Evolutionary conservation across 1,140 invertebrate species (phyloP), one percentile per base, ranked within the genome.

Genomic region (Hormaphis cornu): DNA sequence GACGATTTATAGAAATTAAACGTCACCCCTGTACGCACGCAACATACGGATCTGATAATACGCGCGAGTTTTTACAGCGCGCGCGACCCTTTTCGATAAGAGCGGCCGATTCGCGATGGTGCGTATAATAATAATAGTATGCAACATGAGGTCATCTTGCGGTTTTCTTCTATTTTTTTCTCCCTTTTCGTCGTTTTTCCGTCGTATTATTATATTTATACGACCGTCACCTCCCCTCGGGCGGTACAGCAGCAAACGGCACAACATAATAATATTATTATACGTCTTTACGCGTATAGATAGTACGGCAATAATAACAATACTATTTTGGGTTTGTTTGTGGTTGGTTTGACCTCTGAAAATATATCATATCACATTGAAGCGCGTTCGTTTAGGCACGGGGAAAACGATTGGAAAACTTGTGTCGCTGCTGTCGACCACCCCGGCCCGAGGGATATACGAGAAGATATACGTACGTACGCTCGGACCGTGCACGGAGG

Each of bases 1-100:
- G 61, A 35, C 44, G 40, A 66, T 66, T 66, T 50, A 66, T 50
- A 66, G 61, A 66, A 66, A 66, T 66, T 66, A 66, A 66, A 35
- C 61, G 44, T 50, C 61, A 66, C 26, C 42, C 61, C 44, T 7
- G 10, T 35, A 40, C 30, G n/a, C n/a, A n/a, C 30, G 30, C 30
- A 35, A 16, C 33, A 37, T 56, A 56, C 59, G 59, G 59, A 63
- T 63, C 59, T 48, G 59, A 63, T 63, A 63, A n/a, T n/a, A n/a
- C n/a, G n/a, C n/a, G n/a, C n/a, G n/a, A 63, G 59, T 46, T 63
- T 63, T 63, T 46, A 48, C 24, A 30, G 3, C 33, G 3, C 33
- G 4, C n/a, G n/a, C 18, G 8, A 35, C 53, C 33, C 53, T 33
- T 24, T n/a, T n/a, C n/a, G 53, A 56, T 56, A 56, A 56, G 28